phyloP scores from a whole-genome alignment of 2,113 vertebrate genomes.

The Thymallus thymallus region DNA sequence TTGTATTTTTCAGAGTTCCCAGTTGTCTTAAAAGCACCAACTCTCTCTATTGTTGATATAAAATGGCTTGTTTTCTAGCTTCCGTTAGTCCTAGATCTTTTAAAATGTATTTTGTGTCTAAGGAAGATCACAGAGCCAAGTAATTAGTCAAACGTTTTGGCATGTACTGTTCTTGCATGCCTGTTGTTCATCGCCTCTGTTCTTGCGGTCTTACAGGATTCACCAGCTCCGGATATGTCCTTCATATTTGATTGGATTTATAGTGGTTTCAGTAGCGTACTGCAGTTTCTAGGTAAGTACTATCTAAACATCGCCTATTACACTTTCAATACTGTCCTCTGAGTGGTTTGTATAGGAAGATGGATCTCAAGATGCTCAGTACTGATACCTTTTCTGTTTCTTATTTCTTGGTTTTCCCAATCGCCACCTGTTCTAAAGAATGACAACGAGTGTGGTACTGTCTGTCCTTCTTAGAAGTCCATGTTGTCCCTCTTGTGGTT shows the following conservation, averaged over 20 bases:
- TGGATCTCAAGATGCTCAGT: neutral
- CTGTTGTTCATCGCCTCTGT: neutral
- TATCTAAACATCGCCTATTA: neutral
- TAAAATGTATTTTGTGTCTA: no score
- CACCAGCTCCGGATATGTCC: slow-evolving; percentile 88
- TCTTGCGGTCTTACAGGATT: slow-evolving; percentile 69
- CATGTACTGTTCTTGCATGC: neutral
- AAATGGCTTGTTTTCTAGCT: no score
- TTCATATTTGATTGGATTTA: slow-evolving; percentile 95
- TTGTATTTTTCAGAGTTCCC: no score
- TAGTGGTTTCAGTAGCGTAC: slow-evolving; percentile 91
- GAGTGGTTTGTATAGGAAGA: neutral
- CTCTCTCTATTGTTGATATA: no score
- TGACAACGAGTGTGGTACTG: no score
- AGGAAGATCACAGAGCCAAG: no score
- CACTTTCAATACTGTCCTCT: neutral
- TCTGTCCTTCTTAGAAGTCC: neutral
- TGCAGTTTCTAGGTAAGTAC: slow-evolving; percentile 95
- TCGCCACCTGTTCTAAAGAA: neutral
- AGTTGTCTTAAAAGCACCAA: no score
- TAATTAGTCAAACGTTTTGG: no score
- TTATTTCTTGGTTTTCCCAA: neutral
- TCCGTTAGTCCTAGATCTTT: no score
- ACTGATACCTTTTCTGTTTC: neutral
- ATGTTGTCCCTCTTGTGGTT: neutral